phyloP scores from a whole-genome alignment of 2,797 vertebrate species.

The Odontamblyopus rebecca region DNA sequence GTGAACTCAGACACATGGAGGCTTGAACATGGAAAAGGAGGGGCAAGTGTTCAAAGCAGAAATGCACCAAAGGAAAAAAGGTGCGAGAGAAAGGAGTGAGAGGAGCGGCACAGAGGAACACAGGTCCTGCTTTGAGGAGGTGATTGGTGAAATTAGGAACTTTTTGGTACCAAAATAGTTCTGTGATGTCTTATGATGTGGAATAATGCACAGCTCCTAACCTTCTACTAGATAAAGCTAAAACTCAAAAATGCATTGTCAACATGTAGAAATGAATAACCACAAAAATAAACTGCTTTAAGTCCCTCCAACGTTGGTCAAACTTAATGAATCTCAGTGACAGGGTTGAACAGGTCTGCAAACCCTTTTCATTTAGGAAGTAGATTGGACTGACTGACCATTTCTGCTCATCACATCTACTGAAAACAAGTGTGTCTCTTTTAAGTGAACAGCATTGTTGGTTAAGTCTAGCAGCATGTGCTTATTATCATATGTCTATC shows the following conservation, averaged over 20 bases:
- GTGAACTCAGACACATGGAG: conserved; percentile 12
- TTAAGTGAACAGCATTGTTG: background rate
- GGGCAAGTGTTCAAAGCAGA: conserved; percentile 14
- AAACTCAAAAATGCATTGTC: background rate
- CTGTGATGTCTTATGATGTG: background rate
- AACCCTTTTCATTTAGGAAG: background rate
- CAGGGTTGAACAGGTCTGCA: background rate
- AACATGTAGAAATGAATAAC: background rate
- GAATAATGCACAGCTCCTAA: background rate
- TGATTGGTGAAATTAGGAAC: background rate
- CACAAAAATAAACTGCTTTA: background rate
- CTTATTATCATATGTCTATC: background rate
- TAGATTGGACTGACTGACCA: background rate
- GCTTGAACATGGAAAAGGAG: conserved; percentile 11
- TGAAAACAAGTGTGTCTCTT: background rate
- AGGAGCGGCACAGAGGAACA: conserved; percentile 28
- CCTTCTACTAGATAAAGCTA: background rate
- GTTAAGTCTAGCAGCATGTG: background rate
- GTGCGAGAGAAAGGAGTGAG: conserved; percentile 19
- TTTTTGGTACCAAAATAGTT: background rate
- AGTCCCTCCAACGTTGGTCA: background rate
- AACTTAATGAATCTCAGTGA: background rate
- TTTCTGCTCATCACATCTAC: background rate
- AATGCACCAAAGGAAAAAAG: conserved; percentile 13
- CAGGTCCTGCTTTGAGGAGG: conserved; percentile 30